Evolutionary conservation across 2,888 invertebrate genomes (phyloP).

Genomic region (Luffia ferchaultella): DNA sequence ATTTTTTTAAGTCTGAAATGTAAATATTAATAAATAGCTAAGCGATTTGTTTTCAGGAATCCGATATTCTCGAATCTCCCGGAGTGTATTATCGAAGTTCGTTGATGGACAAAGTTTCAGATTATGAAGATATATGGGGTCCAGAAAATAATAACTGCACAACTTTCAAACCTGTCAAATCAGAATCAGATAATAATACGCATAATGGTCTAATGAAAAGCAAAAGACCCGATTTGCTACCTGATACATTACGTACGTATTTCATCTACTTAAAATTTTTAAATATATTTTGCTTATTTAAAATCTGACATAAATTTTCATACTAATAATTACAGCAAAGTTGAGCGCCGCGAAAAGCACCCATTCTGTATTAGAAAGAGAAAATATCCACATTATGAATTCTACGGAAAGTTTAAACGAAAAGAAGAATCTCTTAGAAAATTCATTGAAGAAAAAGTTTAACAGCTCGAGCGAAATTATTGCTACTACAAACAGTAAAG

Average conservation of each 20-base stretch:
- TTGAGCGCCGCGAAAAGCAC: conserved; percentile 50
- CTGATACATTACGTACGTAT: conserved; percentile 64
- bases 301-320: neutral
- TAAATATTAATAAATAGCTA: conserved; percentile 19
- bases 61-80: conserved; percentile 85
- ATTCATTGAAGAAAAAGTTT: conserved; percentile 44
- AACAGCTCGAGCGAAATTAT: conserved; percentile 50
- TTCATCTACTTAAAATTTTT: conserved; percentile 2
- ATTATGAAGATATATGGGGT: conserved; percentile 95
- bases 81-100: conserved; percentile 86
- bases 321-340: conserved; percentile 37
- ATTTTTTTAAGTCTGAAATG: neutral
- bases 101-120: conserved; percentile 90
- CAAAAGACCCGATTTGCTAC: conserved; percentile 68
- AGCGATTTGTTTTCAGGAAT: conserved; percentile 66
- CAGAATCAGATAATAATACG: conserved; percentile 41
- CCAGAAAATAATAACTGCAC: conserved; percentile 64
- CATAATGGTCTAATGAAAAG: conserved; percentile 62
- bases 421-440: conserved; percentile 44
- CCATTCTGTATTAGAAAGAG: conserved; percentile 53
- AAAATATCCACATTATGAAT: conserved; percentile 46
- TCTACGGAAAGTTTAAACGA: conserved; percentile 50
- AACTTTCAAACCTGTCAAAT: conserved; percentile 51
- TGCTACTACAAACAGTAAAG: conserved; percentile 58
- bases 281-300: neutral